phyloP scores from a whole-genome alignment of 1,140 invertebrate species.

The Eumeta japonica region DNA sequence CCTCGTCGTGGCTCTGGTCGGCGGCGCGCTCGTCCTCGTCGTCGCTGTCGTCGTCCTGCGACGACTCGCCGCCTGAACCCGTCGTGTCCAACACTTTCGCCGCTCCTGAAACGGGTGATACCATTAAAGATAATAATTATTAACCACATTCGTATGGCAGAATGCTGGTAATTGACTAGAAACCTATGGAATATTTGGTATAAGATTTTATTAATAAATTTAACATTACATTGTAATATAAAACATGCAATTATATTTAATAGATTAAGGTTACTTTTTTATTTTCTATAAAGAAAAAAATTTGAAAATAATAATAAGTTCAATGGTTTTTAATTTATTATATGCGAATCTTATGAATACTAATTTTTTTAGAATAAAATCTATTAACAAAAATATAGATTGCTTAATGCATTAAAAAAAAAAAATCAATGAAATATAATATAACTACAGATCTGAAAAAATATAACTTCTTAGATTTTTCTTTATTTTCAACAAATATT shows the following conservation, averaged over 20 bases:
- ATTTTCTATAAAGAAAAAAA: too few relatives aligned
- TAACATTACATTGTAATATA: constrained; percentile 2
- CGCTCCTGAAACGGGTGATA: not conserved
- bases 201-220: not conserved
- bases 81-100: constrained; percentile 11
- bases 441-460: too few relatives aligned
- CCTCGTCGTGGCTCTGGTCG: constrained; percentile 68
- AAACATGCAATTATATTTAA: not conserved
- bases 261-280: too few relatives aligned
- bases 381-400: too few relatives aligned
- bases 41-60: constrained; percentile 77
- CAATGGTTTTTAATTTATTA: too few relatives aligned
- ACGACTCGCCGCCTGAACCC: constrained; percentile 65
- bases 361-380: too few relatives aligned
- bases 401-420: too few relatives aligned
- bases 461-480: too few relatives aligned
- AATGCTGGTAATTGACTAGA: not conserved
- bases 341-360: too few relatives aligned
- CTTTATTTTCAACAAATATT: too few relatives aligned
- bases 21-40: constrained; percentile 69
- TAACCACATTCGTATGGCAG: not conserved
- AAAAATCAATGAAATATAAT: too few relatives aligned
- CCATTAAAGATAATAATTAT: not conserved
- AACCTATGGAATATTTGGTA: not conserved
- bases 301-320: too few relatives aligned